These are phyloP conservation scores for Gymnorhina tibicen DNA, from an alignment of 2,113 vertebrate genomes.

Conservation along the genomic window DNA sequence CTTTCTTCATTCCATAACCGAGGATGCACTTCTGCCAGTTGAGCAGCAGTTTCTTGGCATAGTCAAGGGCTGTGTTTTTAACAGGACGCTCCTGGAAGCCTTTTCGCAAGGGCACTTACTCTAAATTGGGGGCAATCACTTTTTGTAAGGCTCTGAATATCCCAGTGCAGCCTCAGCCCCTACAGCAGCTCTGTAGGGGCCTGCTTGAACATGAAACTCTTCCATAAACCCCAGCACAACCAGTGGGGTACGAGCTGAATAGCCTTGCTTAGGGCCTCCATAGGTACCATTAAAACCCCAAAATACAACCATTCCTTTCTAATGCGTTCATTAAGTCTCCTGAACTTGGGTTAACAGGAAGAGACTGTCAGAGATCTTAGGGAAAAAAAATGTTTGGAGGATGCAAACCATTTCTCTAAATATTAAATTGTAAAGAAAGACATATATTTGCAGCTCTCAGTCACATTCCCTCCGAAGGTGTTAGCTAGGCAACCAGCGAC, in stretches of 20 bases:
- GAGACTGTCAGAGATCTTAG: background rate
- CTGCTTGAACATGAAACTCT: background rate
- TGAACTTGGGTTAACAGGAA: background rate
- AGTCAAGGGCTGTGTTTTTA: background rate
- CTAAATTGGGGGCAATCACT: background rate
- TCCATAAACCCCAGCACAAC: background rate
- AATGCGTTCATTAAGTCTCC: background rate
- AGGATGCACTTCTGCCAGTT: background rate
- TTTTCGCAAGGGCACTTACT: background rate
- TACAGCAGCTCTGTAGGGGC: background rate
- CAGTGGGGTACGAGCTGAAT: background rate
- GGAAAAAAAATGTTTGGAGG: background rate
- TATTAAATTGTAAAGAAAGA: background rate
- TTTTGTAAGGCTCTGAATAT: background rate
- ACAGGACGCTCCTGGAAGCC: background rate
- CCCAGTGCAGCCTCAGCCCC: background rate
- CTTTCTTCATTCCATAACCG: background rate
- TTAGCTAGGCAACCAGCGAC: slow-evolving; percentile 60
- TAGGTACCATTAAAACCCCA: background rate
- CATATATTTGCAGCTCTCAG: background rate
- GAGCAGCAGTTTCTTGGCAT: background rate
- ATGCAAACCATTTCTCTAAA: background rate
- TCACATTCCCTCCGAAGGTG: slow-evolving; percentile 24
- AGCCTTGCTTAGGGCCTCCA: background rate
- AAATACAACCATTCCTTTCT: background rate